Base-by-base conservation (phyloP, 1,140 invertebrate species). In the Trigoniulus corallinus region DNA sequence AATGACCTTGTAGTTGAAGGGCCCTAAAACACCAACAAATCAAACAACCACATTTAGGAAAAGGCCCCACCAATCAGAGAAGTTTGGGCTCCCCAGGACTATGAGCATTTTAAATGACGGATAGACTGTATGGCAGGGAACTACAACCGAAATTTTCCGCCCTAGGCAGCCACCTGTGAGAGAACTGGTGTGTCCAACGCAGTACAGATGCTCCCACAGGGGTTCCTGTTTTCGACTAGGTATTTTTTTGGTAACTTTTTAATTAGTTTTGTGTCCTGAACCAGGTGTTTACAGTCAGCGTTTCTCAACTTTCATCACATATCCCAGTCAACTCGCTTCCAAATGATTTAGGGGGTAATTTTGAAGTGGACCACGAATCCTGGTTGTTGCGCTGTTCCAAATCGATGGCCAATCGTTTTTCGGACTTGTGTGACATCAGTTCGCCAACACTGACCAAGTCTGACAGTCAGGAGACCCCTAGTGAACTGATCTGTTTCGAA, bases 281-380 rank as follows among this genome's bases (percentile, higher is more conserved):
- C n/a, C 51, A 72, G 69, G 92, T 98, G 44, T 94, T 85, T 67
- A 96, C 92, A 21, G 86, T 96, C 50, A 94, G 82, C 63, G 75
- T 88, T 62, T 81, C 84, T 22, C 76, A 80, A 54, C 55, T 74
- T n/a, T 54, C 57, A 41, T 49, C 60, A 22, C 74, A 75, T 59
- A 66, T 76, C 41, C 71, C 74, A 20, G 71, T 76, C 43, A 81
- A 84, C 62, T 82, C 85, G 59, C 72, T 96, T 60, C 91, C 92
- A 49, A 67, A 71, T 54, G 79, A 84, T 59, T 75, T 96, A 51
- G 91, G 92, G 55, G 92, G 93, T 53, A 77, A 75, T 52, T 77
- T 88, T 60, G 74, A 79, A 57, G 72, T 88, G 51, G 82, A 93
- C 70, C 92, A 98, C 80, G 74, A 78, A 61, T 77, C 77, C 61